Evolutionary conservation across 2,888 invertebrate genomes (phyloP).

Genomic region (Pyrrhia umbra): DNA sequence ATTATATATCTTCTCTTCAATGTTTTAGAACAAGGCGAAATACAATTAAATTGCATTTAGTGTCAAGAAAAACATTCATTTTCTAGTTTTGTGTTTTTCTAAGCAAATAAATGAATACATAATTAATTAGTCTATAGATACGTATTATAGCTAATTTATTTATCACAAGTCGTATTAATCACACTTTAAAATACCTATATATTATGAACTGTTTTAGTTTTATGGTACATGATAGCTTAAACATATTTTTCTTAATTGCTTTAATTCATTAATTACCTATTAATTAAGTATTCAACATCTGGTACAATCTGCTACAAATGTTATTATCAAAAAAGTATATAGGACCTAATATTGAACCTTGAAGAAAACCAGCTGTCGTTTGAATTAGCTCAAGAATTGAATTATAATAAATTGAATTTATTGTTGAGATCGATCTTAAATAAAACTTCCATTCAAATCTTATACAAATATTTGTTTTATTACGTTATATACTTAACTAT

Average conservation of each 20-base stretch:
- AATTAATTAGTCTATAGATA: not conserved
- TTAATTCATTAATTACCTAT: no score
- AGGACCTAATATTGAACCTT: not conserved
- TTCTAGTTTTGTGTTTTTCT: not conserved
- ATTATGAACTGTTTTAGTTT: no score
- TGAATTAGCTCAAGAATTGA: no score
- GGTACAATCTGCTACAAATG: no score
- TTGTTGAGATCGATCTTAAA: not conserved
- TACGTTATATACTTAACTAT: constrained; percentile 23
- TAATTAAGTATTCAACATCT: no score
- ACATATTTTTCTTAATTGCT: no score
- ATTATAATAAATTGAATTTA: not conserved
- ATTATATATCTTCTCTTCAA: not conserved
- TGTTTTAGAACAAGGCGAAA: not conserved
- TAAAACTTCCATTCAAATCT: constrained; percentile 11
- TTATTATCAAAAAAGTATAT: not conserved
- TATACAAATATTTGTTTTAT: constrained; percentile 27
- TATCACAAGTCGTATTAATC: not conserved
- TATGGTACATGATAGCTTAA: no score
- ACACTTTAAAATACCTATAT: no score
- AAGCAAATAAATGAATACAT: not conserved
- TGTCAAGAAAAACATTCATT: not conserved
- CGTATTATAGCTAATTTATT: not conserved
- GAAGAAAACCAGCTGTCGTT: not conserved
- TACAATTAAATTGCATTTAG: not conserved